Evolutionary conservation across 2,797 vertebrate genomes (phyloP).

Genomic region (Mus minutoides): DNA sequence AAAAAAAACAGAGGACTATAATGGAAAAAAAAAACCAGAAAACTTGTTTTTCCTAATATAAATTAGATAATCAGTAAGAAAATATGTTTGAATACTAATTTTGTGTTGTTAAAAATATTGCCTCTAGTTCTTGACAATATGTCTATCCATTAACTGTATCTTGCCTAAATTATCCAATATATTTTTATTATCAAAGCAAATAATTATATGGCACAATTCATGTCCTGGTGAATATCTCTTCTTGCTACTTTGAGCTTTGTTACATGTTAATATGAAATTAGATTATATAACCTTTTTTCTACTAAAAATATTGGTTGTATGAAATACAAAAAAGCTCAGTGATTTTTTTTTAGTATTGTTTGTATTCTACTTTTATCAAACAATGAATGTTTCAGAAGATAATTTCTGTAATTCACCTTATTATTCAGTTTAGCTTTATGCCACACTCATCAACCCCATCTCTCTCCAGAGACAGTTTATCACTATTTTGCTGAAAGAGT

Average conservation of each 20-base stretch:
- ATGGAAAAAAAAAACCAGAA: background rate
- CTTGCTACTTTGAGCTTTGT: background rate
- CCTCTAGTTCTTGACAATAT: background rate
- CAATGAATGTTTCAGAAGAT: background rate
- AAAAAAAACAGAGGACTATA: background rate
- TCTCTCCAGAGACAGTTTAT: slow-evolving; percentile 33
- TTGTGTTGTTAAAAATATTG: background rate
- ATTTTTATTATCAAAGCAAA: background rate
- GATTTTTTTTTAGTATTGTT: background rate
- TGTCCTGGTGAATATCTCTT: background rate
- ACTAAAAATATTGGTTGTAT: background rate
- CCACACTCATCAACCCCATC: background rate
- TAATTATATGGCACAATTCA: background rate
- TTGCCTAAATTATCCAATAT: background rate
- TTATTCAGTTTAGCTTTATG: background rate
- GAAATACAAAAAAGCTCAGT: background rate
- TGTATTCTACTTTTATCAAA: background rate
- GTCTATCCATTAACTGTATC: background rate
- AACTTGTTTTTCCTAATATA: background rate
- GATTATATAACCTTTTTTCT: background rate
- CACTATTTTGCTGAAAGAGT: background rate
- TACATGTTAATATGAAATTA: background rate
- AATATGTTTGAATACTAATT: background rate
- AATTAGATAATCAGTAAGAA: background rate
- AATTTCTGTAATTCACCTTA: background rate